Base-by-base conservation (phyloP, 2,888 invertebrate species). In the Sericinus montela region DNA sequence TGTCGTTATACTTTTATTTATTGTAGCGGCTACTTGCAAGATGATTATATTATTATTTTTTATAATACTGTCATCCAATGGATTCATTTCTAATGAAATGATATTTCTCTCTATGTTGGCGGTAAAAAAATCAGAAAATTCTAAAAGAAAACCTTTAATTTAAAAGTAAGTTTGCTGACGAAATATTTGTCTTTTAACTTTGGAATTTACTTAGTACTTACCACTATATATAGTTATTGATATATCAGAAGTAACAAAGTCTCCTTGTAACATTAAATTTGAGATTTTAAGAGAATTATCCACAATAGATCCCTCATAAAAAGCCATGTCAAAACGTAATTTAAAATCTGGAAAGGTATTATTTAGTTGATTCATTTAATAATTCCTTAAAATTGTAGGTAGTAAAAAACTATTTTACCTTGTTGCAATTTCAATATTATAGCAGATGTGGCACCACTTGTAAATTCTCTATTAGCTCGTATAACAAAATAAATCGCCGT, bases 391-490 rank as follows among this genome's bases (percentile, higher is more conserved):
- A 19, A 19, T 19, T 19, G 3, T 5, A 19, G 19, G 3, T 19
- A 19, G 19, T 19, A 5, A 19, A 19, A 3, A 19, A 19, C 19
- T 3, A n/a, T 6, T 23, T 52, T 62, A 88, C 87, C 80, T 76
- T 75, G 67, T 32, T 86, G 85, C 36, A 86, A 56, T 48, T 71
- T 63, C 34, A 87, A 51, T n/a, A 86, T 58, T 1, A 88, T 53
- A 2, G 84, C 75, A 4, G 85, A 65, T 8, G 74, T 62, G 28
- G 72, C 72, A 0, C 81, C 83, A 25, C 76, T 81, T 0, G 86
- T 85, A 15, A 65, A 60, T 39, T 80, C 71, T 37, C 80, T 69
- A n/a, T 68, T 57, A 6, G 84, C 88, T 49, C 53, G 67, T 2
- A 87, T 56, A 37, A 76, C 63, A 0, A 88, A 55, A 14, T 74